Evolutionary conservation across 1,140 invertebrate genomes (phyloP), one percentile per base, ranked within the genome.

Genomic region (Apolygus lucorum): DNA sequence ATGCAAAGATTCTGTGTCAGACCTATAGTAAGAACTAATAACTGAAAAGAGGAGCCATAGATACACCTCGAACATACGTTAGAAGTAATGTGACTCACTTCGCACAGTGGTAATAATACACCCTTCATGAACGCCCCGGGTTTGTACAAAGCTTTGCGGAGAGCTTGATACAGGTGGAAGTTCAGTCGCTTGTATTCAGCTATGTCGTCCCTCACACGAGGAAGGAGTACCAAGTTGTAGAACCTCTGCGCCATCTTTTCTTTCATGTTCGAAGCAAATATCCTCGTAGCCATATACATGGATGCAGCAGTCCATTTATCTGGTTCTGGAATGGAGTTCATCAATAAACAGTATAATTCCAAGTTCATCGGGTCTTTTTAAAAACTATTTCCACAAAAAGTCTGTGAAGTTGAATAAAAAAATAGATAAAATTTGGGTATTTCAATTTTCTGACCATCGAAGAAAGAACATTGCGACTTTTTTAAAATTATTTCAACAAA

Each of bases 51-150:
- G n/a, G n/a, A n/a, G n/a, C n/a, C n/a, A n/a, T n/a, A n/a, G n/a
- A n/a, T n/a, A n/a, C n/a, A n/a, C n/a, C n/a, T n/a, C n/a, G n/a
- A n/a, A n/a, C n/a, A n/a, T n/a, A 42, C 17, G 34, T 17, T 8
- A 42, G 17, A 42, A 42, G 34, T 42, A 42, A 42, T 42, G 34
- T 42, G 17, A 42, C 76, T 75, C 79, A 87, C 89, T 79, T 95
- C 91, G 75, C 95, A 88, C 17, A 98, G 79, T 1, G 96, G 95
- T 42, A 98, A 75, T 28, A 98, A 79, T 74, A 98, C 89, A 74
- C 96, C 97, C 82, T 99, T 99, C 90, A 98, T 98, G 76, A 99
- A 99, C n/a, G 91, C 96, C 63, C 90, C 94, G 54, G 97, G 96
- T 78, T 99, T 99, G 78, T 93, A 99, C 0, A 99, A 80, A 11